These are phyloP conservation scores for Bombus sylvicola DNA, from an alignment of 1,140 invertebrate species.

Conservation along the genomic window DNA sequence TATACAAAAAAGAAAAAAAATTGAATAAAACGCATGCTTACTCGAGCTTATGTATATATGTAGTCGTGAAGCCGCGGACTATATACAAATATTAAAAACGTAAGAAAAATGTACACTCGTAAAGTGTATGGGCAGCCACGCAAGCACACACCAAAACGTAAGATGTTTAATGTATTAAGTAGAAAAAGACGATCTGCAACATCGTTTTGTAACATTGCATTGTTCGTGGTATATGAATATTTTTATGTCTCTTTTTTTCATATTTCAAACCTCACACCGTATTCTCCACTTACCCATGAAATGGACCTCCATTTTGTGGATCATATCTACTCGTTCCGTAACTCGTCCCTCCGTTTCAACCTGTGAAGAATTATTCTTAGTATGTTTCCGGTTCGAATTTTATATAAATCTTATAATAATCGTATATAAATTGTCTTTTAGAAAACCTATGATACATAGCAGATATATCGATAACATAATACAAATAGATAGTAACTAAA, in stretches of 20 bases:
- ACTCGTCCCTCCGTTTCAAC: conserved; percentile 74
- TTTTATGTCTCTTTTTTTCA: conserved; percentile 4
- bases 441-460: background rate
- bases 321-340: conserved; percentile 74
- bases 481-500: background rate
- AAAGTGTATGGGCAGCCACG: conserved; percentile 68
- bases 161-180: background rate
- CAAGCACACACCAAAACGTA: conserved; percentile 63
- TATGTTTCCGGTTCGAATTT: background rate
- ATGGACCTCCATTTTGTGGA: conserved; percentile 76
- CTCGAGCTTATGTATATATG: conserved; percentile 25
- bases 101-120: conserved; percentile 5
- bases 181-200: conserved; percentile 8
- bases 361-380: conserved; percentile 47
- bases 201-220: conserved; percentile 5
- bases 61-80: conserved; percentile 27
- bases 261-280: conserved; percentile 41
- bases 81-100: conserved; percentile 52
- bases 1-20: conserved; percentile 33
- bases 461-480: background rate
- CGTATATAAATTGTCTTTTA: background rate
- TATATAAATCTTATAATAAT: background rate
- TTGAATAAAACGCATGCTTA: conserved; percentile 56
- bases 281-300: conserved; percentile 77
- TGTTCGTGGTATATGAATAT: background rate